Evolutionary conservation across 2,888 invertebrate genomes (phyloP), one percentile per base, ranked within the genome.

Genomic region (Cetonia aurata): DNA sequence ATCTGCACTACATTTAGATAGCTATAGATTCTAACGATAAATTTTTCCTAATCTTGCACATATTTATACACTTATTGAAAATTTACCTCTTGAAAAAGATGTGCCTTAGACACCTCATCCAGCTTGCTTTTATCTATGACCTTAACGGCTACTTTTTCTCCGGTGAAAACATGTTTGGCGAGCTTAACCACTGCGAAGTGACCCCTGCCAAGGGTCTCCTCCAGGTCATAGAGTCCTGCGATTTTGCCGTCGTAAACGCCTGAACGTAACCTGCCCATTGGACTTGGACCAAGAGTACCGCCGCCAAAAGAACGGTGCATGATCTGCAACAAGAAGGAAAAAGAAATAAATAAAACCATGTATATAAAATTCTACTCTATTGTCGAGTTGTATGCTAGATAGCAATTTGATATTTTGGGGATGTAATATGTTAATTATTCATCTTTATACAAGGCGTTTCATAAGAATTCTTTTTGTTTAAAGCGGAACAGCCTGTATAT

Each of bases 111-210:
- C 48, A 96, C 93, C 79, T 96, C 96, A 86, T 99, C 99, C 79
- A 99, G 87, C 86, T 98, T 98, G 79, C 93, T 96, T 86, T 99
- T 99, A 86, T 99, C 99, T 81, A 99, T 99, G 74, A 99, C 95
- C 90, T 97, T 97, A 67, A 97, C 96, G 69, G 97, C 96, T 70
- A 99, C 99, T 86, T 96, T 96, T 87, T 98, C 98, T 44, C 98
- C 98, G 66, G 99, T 99, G 86, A 99, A 99, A 71, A 99, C 99
- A 89, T 99, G 99, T 75, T 96, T 88, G 31, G 99, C 99, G 75
- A 97, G 87, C 87, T 99, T 99, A 55, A 99, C 99, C 74, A 98
- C 97, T 74, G 99, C 99, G 88, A 98, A 99, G 87, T 99, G 99
- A 71, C 99, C 99, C 72, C 96, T 93, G 57, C 99, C 99, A 70